Conservation (phyloP, 2,113 vertebrate genomes). For the Tetrao urogallus region DNA sequence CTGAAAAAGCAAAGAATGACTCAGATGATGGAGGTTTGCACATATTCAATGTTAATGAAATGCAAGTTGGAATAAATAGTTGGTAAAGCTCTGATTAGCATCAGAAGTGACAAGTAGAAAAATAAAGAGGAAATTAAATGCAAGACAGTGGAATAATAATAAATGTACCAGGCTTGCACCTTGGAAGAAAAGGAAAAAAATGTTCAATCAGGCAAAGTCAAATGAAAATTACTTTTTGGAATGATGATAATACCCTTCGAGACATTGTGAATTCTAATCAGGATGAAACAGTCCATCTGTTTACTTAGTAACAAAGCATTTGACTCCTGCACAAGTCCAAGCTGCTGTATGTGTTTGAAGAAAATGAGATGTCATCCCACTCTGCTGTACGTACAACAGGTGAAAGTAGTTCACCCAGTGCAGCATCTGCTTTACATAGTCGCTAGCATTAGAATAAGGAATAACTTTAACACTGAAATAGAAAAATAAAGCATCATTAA, state of each 20-base stretch:
- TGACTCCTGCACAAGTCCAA: neutral
- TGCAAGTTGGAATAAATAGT: constrained; percentile 5
- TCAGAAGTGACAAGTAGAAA: constrained; percentile 1
- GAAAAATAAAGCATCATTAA: neutral
- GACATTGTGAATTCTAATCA: neutral
- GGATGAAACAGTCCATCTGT: neutral
- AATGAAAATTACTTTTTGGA: constrained; percentile 10
- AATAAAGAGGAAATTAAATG: constrained; percentile 30
- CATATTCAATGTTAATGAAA: constrained; percentile 15
- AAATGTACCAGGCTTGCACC: neutral
- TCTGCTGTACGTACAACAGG: neutral
- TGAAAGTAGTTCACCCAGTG: neutral
- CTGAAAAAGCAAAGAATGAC: neutral
- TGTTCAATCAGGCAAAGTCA: neutral
- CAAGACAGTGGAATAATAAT: neutral
- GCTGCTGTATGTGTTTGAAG: neutral
- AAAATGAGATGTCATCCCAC: neutral
- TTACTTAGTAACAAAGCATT: neutral
- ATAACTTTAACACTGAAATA: neutral
- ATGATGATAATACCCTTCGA: neutral
- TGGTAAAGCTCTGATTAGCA: constrained; percentile 35
- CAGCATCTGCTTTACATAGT: neutral
- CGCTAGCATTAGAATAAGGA: neutral
- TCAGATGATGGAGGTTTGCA: neutral
- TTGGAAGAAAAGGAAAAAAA: neutral